phyloP scores from a whole-genome alignment of 2,113 vertebrate genomes.

The Sapajus apella region DNA sequence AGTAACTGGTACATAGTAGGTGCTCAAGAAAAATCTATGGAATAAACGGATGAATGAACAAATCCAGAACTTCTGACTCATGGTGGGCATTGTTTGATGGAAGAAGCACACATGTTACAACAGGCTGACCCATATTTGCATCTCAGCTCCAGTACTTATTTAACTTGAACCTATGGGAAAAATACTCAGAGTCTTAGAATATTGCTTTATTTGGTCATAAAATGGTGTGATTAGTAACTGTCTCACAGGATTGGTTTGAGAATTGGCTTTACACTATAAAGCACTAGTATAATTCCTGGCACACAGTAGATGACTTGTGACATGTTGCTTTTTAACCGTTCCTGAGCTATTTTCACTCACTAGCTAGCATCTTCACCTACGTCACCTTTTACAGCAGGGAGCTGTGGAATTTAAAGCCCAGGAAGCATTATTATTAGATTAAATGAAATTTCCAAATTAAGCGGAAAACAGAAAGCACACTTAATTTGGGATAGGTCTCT shows the following conservation, averaged over 20 bases:
- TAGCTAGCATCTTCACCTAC: not conserved
- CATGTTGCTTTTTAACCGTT: not conserved
- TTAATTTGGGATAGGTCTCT: not conserved
- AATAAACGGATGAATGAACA: not conserved
- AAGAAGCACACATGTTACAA: not conserved
- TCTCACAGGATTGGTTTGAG: not conserved
- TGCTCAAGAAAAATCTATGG: not conserved
- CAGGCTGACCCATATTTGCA: not conserved
- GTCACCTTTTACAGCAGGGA: not conserved
- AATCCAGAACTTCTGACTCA: not conserved
- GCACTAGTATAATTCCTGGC: not conserved
- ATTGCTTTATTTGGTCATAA: not conserved
- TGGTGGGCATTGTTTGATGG: not conserved
- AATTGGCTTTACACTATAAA: not conserved
- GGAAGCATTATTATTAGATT: not conserved
- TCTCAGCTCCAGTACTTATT: not conserved
- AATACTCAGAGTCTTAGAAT: not conserved
- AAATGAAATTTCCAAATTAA: conserved; percentile 36
- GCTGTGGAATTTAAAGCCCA: not conserved
- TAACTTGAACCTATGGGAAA: not conserved
- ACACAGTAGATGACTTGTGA: not conserved
- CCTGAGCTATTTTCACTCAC: not conserved
- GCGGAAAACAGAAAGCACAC: not conserved
- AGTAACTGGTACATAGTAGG: not conserved
- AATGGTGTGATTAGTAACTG: not conserved